A percentile compares a stretch with the other conserved stretches of the same genome.
phyloP scores from a whole-genome alignment of 2,888 invertebrate species.

The Synergus gifuensis region DNA sequence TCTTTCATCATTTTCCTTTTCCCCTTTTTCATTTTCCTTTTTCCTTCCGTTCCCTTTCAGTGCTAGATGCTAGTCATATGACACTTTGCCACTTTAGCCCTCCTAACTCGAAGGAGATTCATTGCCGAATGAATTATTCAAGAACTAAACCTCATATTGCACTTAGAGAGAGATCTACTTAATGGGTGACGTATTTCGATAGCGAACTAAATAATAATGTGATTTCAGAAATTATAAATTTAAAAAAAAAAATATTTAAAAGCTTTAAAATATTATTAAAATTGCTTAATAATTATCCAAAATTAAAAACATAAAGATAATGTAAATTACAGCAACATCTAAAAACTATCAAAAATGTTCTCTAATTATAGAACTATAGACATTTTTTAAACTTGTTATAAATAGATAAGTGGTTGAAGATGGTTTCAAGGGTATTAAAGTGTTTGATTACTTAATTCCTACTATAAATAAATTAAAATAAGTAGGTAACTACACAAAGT shows the following conservation, averaged over 20 bases:
- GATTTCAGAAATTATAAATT: not conserved
- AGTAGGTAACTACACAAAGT: no score
- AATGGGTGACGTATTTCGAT: not conserved
- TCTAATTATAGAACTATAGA: no score
- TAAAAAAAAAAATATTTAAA: not conserved
- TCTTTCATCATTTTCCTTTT: slow-evolving; percentile 2
- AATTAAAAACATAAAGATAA: not conserved
- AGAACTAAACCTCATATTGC: slow-evolving; percentile 24
- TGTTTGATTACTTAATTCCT: no score
- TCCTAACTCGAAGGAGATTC: slow-evolving; percentile 18
- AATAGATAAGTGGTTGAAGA: no score
- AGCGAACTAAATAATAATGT: not conserved
- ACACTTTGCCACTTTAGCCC: slow-evolving; percentile 28
- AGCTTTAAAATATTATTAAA: not conserved
- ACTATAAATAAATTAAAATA: no score
- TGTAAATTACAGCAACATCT: not conserved
- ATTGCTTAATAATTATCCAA: not conserved
- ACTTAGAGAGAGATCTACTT: slow-evolving; percentile 38
- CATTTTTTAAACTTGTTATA: no score
- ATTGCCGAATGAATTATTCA: slow-evolving; percentile 25
- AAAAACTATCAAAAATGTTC: no score
- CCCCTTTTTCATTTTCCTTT: not conserved
- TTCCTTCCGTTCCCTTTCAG: not conserved
- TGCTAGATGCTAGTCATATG: slow-evolving; percentile 3
- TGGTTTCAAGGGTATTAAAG: no score